Conservation (phyloP, 2,888 invertebrate genomes). For the Micoletzkya japonica region DNA sequence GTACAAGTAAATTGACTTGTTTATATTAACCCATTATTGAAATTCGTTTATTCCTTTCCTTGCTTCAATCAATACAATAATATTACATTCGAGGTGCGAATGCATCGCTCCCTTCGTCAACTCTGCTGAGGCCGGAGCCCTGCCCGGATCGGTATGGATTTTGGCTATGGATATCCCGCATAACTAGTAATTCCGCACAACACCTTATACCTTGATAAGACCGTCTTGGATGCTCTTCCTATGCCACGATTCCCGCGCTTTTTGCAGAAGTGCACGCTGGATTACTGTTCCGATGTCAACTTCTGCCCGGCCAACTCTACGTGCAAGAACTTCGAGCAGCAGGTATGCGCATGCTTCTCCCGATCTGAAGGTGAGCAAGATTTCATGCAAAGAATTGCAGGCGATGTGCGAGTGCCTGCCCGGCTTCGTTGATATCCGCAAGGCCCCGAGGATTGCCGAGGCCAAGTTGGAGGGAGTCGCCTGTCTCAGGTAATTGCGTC, state of each 20-base stretch:
- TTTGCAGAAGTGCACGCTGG: conserved; percentile 41
- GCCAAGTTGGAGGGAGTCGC: conserved; percentile 42
- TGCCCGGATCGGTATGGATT: conserved; percentile 36
- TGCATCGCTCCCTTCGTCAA: conserved; percentile 52
- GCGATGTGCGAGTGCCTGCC: conserved; percentile 51
- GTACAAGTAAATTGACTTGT: conserved; percentile 40
- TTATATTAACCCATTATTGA: background rate
- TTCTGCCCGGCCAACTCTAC: conserved; percentile 86
- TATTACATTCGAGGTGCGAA: conserved; percentile 37
- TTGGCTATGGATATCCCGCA: conserved; percentile 18
- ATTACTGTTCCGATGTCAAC: conserved; percentile 68
- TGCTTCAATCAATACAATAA: background rate
- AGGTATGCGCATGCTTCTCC: conserved; percentile 28
- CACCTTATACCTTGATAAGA: conserved; percentile 84
- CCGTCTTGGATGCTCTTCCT: conserved; percentile 84
- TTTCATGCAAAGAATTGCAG: conserved; percentile 8
- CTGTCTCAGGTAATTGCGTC: conserved; percentile 33
- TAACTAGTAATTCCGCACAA: conserved; percentile 81
- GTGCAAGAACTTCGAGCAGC: conserved; percentile 78
- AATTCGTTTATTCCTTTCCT: too few species aligned
- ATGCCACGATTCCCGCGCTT: too few species aligned
- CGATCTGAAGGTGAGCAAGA: background rate
- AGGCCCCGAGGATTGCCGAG: conserved; percentile 31
- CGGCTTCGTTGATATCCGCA: conserved; percentile 52
- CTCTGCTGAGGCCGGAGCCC: conserved; percentile 41